Base-by-base conservation (phyloP, 2,797 vertebrate genomes). In the Holocentrus rufus region DNA sequence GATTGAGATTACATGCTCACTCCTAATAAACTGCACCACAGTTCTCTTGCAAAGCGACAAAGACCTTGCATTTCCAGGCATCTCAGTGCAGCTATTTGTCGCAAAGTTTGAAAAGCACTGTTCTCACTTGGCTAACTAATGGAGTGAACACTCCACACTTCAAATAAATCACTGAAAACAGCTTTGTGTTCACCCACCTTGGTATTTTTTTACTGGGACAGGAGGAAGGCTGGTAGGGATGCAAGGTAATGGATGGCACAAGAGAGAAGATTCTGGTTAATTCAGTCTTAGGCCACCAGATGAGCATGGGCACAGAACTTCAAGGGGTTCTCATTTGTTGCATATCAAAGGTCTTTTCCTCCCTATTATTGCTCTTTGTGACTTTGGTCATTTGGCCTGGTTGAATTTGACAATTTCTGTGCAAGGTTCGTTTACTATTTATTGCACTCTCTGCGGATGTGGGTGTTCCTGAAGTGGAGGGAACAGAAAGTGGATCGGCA, bases 301-400 rank as follows among this genome's bases (percentile, higher is more conserved):
- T 57, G 63, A 78, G 20, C 39, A 70, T 11, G 14, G 31, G n/a
- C 57, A 63, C 65, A 78, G 36, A 81, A 84, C 66, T 85, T 86
- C 81, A 86, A 90, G 77, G 68, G 66, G 74, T 73, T 77, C 75
- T 77, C 89, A 86, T 90, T 88, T 88, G 69, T 4, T 42, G 14
- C 39, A 42, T 42, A 42, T 46, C 74, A 61, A 62, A 68, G 36
- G 34, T 47, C 69, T 55, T 81, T 87, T 71, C 55, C 34, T 71
- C 73, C 65, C 74, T 79, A 61, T 65, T 44, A 67, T 72, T 74
- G 36, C 53, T 65, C 74, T 69, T 54, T 72, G 53, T 74, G 76
- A 60, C 72, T 72, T 49, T 62, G 54, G 81, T 79, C 72, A 64
- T 79, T 80, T 72, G 58, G 74, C 81, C 67, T 65, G 58, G 65